Base-by-base conservation (phyloP, 1,140 invertebrate genomes). In the Drosophila aff. region DNA sequence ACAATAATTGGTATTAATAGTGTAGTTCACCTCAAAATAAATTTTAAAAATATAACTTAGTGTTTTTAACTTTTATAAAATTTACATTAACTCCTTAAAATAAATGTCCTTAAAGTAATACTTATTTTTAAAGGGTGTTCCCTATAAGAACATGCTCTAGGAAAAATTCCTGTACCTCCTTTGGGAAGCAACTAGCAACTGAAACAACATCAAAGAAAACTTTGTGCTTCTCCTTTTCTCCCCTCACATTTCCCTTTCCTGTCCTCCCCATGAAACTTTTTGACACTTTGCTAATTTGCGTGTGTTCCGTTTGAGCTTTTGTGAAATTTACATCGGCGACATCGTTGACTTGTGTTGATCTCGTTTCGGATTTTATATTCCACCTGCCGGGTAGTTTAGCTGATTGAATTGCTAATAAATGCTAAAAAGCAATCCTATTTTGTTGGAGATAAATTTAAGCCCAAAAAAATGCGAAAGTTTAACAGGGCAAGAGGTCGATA, bases 241-340 rank as follows among this genome's bases (percentile, higher is more conserved):
- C 43, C 23, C 40, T 57, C 40, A 47, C 49, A 55, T 57, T 71
- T 68, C 40, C 33, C 21, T 26, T 63, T 38, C 4, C 36, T 10
- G 5, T 40, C 6, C 13, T 28, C 15, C 23, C 49, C 11, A 57
- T 31, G 44, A 40, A 71, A 71, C 67, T 71, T 71, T 71, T 46
- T 71, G 67, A 71, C 67, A 71, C 67, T 71, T 71, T 71, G 67
- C 63, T 71, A 71, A 71, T 71, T 71, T 71, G 63, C 63, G 33
- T 71, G 63, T 55, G 67, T 71, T 71, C 40, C 47, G 40, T 68
- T 68, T 68, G 40, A 47, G 67, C 40, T 71, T 67, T 53, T 71
- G 63, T 57, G 49, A 55, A 68, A 71, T 71, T 68, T 57, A 68
- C 67, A 71, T 55, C 41, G 67, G 64, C 49, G 64, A 55, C 67